Percentiles rank a stretch among this genome's conserved stretches.
These are phyloP conservation scores for Pinctada fucata DNA, from an alignment of 2,888 invertebrate species.

Conservation along the genomic window DNA sequence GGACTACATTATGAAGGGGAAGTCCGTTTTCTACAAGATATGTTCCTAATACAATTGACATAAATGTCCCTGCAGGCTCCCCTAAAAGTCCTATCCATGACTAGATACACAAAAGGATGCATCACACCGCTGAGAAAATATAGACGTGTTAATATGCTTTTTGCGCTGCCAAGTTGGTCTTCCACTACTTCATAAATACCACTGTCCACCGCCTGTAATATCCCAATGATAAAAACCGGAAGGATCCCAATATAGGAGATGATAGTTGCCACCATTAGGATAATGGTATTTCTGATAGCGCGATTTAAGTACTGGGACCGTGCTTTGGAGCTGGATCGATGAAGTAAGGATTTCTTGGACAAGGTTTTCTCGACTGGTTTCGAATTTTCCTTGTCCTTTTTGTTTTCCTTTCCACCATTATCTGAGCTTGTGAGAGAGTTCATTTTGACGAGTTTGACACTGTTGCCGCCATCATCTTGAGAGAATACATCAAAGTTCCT, in stretches of 20 bases:
- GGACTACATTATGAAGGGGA: too few relatives aligned
- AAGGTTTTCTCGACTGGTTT: neutral
- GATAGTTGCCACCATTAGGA: neutral
- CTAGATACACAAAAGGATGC: neutral
- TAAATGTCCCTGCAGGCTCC: neutral
- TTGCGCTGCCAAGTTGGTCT: neutral
- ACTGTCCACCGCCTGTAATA: neutral
- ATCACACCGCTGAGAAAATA: neutral
- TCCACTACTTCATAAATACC: neutral
- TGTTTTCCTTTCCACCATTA: neutral
- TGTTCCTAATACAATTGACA: neutral
- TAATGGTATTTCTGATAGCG: neutral
- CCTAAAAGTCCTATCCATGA: neutral
- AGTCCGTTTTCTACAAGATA: neutral
- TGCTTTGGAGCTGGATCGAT: neutral
- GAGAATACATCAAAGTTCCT: neutral
- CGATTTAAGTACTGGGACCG: neutral
- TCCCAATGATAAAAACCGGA: neutral
- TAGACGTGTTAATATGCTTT: neutral
- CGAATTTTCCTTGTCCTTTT: neutral
- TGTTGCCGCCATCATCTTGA: neutral
- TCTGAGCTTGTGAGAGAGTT: neutral
- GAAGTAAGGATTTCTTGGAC: neutral
- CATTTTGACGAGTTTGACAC: neutral
- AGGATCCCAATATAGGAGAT: neutral